Evolutionary conservation across 2,113 vertebrate genomes (phyloP).

Genomic region (Atherinomorus stipes): DNA sequence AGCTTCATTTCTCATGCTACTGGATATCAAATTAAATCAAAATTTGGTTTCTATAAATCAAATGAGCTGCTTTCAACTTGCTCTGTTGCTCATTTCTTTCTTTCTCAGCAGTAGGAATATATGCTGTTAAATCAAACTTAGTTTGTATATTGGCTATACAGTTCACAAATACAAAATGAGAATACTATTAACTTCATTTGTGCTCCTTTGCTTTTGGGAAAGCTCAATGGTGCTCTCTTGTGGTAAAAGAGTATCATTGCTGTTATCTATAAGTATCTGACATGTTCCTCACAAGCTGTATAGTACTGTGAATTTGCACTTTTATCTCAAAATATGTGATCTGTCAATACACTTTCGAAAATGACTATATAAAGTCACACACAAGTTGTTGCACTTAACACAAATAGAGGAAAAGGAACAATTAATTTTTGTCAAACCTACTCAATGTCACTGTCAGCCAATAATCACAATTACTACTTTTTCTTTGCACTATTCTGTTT

Average conservation of each 20-base stretch:
- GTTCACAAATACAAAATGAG: neutral
- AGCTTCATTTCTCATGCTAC: too few species aligned
- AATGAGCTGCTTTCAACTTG: neutral
- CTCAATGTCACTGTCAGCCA: neutral
- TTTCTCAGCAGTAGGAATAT: neutral
- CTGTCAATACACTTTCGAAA: neutral
- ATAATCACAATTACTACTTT: neutral
- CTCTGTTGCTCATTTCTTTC: neutral
- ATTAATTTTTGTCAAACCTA: neutral
- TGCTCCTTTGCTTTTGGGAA: conserved; percentile 4
- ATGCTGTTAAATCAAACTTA: neutral
- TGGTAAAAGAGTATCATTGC: conserved; percentile 43
- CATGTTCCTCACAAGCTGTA: neutral
- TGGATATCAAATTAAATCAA: neutral
- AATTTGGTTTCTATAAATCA: neutral
- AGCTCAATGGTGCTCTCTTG: conserved; percentile 75
- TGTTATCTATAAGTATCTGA: neutral
- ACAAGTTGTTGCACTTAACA: neutral
- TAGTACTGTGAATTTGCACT: neutral
- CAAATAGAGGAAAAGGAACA: neutral
- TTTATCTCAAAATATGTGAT: neutral
- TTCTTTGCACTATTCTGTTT: too few species aligned
- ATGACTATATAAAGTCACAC: neutral
- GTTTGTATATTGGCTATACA: neutral
- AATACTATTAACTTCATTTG: neutral